Conservation (phyloP, 2,113 vertebrate species). For the Semnornis frantzii region DNA sequence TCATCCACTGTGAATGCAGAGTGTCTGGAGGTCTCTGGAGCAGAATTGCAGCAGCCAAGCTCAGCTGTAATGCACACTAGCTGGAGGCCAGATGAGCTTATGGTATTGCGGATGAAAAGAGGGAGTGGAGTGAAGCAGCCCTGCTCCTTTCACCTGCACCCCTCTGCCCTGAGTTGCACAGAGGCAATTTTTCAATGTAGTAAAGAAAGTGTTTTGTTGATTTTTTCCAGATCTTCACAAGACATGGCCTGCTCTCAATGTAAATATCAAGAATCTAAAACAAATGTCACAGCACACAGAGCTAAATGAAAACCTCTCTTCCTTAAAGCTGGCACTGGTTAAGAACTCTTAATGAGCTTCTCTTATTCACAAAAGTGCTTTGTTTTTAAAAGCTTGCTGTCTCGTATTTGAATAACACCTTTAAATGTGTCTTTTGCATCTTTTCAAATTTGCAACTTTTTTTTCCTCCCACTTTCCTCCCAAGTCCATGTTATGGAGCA, state of each 20-base stretch:
- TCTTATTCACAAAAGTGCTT: conserved; percentile 29
- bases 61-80: background rate
- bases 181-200: background rate
- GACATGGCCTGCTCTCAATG: background rate
- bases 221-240: background rate
- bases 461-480: background rate
- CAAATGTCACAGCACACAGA: background rate
- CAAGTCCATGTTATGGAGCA: background rate
- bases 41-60: background rate
- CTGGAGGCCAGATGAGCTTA: background rate
- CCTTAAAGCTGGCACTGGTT: background rate
- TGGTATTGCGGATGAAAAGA: background rate
- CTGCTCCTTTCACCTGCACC: background rate
- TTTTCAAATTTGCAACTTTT: background rate
- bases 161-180: background rate
- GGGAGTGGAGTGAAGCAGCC: background rate
- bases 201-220: background rate
- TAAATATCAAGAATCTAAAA: background rate
- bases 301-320: conserved; percentile 9
- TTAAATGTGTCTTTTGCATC: background rate
- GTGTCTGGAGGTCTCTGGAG: background rate
- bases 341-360: background rate
- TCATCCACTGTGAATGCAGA: background rate
- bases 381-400: conserved; percentile 9
- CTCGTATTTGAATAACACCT: conserved; percentile 8